Base-by-base conservation (phyloP, 2,797 vertebrate genomes). In the Epinephelus malabaricus region DNA sequence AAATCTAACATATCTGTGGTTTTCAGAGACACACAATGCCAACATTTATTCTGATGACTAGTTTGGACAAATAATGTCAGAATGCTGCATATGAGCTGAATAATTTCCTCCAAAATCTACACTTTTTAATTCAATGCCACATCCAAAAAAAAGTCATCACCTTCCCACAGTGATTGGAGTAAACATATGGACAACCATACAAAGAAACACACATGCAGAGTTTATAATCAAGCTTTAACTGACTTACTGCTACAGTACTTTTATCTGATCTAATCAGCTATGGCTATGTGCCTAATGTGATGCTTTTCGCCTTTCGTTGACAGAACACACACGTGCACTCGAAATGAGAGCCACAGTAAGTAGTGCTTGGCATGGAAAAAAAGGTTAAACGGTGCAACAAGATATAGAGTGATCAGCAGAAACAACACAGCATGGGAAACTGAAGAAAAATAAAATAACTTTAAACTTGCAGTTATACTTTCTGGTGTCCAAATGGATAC, bases 191-290 rank as follows among this genome's bases (percentile, higher is more conserved):
- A 34, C 40, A 19, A 15, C 60, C 30, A 30, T 46, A 56, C 47
- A 66, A 6, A 55, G 18, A 73, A 43, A 76, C 63, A 47, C 59
- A 76, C 47, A 46, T n/a, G 56, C 46, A 27, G 46, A 56, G 71
- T 79, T 63, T 74, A 68, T 58, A 23, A 61, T 40, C 38, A 10
- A 74, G 55, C 68, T 63, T 82, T 76, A 84, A 74, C 46, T 58
- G 83, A 68, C 79, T 86, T 83, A 72, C 12, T 56, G 77, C 64
- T 21, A 5, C 61, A 54, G 69, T 11, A n/a, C 56, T 69, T 73
- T 83, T 71, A 85, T 81, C 82, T 76, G 68, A 76, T 84, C 72
- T 86, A 76, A 92, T 90, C 78, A 86, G 88, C 69, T 71, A 14
- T 80, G 87, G 87, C 79, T 47, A 14, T 50, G 66, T 76, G 85